Conservation (phyloP, 2,888 invertebrate genomes). For the Timema podura region DNA sequence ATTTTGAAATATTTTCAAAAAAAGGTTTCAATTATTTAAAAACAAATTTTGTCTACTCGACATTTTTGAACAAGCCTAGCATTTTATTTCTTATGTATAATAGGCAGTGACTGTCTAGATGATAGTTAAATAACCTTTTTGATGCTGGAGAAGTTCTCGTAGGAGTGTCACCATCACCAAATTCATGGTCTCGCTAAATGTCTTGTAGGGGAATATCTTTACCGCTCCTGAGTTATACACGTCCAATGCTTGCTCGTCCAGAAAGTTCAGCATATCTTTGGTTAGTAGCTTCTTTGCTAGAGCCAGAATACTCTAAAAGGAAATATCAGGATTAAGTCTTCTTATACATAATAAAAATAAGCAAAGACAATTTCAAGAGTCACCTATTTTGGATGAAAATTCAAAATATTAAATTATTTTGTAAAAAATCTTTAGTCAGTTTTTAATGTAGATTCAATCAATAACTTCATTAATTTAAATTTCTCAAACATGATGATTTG, state of each 20-base stretch:
- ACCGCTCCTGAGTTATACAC: conserved; percentile 61
- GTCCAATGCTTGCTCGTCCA: conserved; percentile 82
- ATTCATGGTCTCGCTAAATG: conserved; percentile 91
- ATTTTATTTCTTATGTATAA: too few species aligned
- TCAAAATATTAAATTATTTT: background rate
- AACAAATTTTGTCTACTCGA: too few species aligned
- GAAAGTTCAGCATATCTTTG: conserved; percentile 72
- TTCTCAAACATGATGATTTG: too few species aligned
- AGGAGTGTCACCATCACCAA: conserved; percentile 89
- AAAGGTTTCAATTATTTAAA: too few species aligned
- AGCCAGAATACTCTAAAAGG: conserved; percentile 65
- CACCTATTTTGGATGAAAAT: background rate
- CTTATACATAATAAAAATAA: background rate
- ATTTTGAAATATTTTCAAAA: too few species aligned
- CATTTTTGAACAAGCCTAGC: too few species aligned
- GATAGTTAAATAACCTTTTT: conserved; percentile 50
- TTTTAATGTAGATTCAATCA: too few species aligned
- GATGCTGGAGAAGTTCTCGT: conserved; percentile 84
- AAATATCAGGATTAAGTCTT: conserved; percentile 13
- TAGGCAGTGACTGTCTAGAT: too few species aligned
- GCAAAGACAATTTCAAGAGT: background rate
- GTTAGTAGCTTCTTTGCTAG: conserved; percentile 80
- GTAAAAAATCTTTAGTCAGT: background rate
- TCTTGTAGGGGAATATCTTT: conserved; percentile 85
- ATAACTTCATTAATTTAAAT: too few species aligned